phyloP scores from a whole-genome alignment of 2,113 vertebrate species.

The Daboia siamensis region DNA sequence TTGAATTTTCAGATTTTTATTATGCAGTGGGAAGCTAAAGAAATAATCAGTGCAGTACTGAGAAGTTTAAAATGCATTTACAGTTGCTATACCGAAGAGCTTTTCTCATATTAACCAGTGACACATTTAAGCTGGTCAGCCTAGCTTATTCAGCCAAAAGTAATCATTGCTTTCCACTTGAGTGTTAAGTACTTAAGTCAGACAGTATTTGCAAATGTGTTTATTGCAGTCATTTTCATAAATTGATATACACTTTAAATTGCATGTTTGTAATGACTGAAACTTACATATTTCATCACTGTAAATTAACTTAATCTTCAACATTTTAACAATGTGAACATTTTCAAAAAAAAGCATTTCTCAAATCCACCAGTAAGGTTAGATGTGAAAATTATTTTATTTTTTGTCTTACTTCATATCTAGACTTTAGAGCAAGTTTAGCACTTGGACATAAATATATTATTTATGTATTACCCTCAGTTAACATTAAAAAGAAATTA shows the following conservation, averaged over 20 bases:
- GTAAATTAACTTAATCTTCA: neutral
- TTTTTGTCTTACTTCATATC: neutral
- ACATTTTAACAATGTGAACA: neutral
- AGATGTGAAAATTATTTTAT: neutral
- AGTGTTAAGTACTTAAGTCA: neutral
- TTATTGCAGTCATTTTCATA: neutral
- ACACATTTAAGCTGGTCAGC: neutral
- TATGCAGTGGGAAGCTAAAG: slow-evolving; percentile 28
- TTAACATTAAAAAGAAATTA: neutral
- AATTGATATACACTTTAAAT: neutral
- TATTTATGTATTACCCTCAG: neutral
- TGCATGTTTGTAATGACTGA: neutral
- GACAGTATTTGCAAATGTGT: neutral
- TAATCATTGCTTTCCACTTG: neutral
- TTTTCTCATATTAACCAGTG: neutral
- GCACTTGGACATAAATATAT: neutral
- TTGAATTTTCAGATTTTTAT: slow-evolving; percentile 47
- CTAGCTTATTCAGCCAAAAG: neutral
- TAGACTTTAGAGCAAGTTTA: neutral
- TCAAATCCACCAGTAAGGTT: neutral
- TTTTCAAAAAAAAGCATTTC: neutral
- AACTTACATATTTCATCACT: neutral
- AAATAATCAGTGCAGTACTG: slow-evolving; percentile 39
- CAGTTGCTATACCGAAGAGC: slow-evolving; percentile 9
- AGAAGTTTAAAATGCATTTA: slow-evolving; percentile 32